Evolutionary conservation across 2,797 vertebrate species (phyloP), one percentile per base, ranked within the genome.

Genomic region (Hafferia zeledoni): DNA sequence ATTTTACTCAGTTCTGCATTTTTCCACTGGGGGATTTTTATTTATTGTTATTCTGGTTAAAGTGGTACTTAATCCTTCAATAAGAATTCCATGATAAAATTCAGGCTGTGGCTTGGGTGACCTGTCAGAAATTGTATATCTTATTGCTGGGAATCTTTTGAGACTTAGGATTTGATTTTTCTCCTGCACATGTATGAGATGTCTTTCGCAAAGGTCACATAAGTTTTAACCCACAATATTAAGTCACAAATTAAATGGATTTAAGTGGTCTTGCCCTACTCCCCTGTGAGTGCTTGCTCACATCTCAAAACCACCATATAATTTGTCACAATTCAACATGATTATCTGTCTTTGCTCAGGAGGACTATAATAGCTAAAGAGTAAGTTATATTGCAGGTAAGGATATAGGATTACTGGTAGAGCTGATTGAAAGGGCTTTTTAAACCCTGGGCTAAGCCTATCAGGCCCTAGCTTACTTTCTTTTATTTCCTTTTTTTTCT

Each of bases 1-100:
- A 50, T 91, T 94, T 95, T 83, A 71, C 90, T 80, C 37, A 44
- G 80, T 44, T 41, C 63, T 85, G 56, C 30, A 20, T 89, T 92
- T 96, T 91, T 69, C 67, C 56, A 46, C 52, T 12, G 67, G 68
- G 90, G 76, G 70, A 88, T 87, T 95, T 82, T 91, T 95, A 92
- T 97, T 93, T 96, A 87, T 96, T 97, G 80, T 88, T 88, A 81
- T 89, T 87, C 55, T 96, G 94, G 89, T 93, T 88, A 92, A 93
- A 96, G 85, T 53, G 78, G 67, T 93, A 85, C 65, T 91, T 91
- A 94, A 96, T 91, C 91, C 83, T 86, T 93, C 84, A 83, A 74
- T 89, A 82, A 94, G 94, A 87, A 90, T 94, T 94, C 86, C 80
- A 50, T 85, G 93, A 92, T 78, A 88, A 90, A 85, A 71, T 83